These are phyloP conservation scores for Sitta europaea DNA, from an alignment of 2,113 vertebrate species.

Conservation along the genomic window DNA sequence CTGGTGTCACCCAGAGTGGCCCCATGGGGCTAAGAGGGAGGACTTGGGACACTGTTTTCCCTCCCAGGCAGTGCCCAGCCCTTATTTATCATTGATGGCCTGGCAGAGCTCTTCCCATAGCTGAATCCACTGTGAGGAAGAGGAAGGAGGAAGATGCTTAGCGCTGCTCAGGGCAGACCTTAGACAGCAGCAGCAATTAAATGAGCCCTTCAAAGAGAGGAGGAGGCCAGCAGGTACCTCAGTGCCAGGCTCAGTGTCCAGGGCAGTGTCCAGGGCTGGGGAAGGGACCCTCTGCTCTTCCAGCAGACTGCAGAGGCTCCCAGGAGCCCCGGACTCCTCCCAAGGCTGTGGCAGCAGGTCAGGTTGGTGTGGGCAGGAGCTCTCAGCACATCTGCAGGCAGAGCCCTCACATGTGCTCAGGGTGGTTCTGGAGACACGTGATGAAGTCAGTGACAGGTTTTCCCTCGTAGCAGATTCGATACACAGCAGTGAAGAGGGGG, in stretches of 20 bases:
- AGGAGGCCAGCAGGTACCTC: background rate
- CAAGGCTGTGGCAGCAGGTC: background rate
- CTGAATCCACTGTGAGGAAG: background rate
- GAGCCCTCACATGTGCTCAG: slow-evolving; percentile 82
- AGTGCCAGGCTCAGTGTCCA: background rate
- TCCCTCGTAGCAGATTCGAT: slow-evolving; percentile 86
- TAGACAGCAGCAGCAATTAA: background rate
- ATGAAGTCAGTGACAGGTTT: slow-evolving; percentile 88
- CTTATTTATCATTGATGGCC: accelerated
- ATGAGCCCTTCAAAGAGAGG: background rate
- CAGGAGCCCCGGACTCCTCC: background rate
- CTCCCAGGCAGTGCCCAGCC: background rate
- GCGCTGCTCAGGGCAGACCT: background rate
- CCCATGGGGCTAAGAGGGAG: background rate
- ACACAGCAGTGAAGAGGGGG: slow-evolving; percentile 92
- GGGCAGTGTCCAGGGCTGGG: background rate
- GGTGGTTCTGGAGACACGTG: slow-evolving; percentile 90
- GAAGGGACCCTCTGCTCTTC: background rate
- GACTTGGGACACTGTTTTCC: background rate
- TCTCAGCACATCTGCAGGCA: background rate
- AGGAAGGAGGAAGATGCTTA: background rate
- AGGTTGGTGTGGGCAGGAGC: background rate
- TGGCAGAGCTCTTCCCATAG: background rate
- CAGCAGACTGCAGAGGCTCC: background rate
- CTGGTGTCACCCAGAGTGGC: background rate